phyloP scores from a whole-genome alignment of 2,797 vertebrate genomes.

The Coregonus sp. region DNA sequence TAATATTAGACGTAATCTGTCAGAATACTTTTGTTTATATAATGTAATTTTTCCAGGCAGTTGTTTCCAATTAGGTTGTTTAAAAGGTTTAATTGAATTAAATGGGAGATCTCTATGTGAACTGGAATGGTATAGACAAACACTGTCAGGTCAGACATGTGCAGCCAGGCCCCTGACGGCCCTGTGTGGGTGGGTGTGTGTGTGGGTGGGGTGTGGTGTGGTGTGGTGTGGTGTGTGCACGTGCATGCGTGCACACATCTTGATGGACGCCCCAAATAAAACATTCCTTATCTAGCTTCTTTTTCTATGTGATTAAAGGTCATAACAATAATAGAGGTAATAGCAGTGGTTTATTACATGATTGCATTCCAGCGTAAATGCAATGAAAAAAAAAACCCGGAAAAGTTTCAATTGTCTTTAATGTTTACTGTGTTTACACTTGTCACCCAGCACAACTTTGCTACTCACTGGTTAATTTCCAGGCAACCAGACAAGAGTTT shows the following conservation, averaged over 20 bases:
- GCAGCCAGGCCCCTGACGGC: conserved; percentile 51
- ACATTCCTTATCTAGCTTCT: neutral
- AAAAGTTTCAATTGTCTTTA: neutral
- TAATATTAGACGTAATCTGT: conserved; percentile 84
- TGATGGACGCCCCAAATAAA: neutral
- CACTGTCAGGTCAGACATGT: conserved; percentile 57
- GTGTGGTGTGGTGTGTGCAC: neutral
- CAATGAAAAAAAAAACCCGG: neutral
- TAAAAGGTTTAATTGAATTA: conserved; percentile 84
- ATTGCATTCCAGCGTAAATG: neutral
- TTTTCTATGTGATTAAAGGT: neutral
- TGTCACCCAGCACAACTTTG: neutral
- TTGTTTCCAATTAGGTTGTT: conserved; percentile 84
- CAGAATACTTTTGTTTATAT: conserved; percentile 81
- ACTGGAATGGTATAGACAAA: conserved; percentile 59
- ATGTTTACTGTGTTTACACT: neutral
- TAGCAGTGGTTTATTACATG: neutral
- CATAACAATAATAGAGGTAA: neutral
- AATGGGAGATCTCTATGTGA: conserved; percentile 75
- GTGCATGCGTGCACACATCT: neutral
- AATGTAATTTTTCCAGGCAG: conserved; percentile 80
- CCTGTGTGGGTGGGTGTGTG: neutral
- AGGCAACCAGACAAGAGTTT: neutral
- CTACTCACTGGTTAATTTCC: neutral
- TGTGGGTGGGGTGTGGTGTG: conserved; percentile 9